Conservation (phyloP, 2,113 vertebrate genomes). For the Junco hyemalis region DNA sequence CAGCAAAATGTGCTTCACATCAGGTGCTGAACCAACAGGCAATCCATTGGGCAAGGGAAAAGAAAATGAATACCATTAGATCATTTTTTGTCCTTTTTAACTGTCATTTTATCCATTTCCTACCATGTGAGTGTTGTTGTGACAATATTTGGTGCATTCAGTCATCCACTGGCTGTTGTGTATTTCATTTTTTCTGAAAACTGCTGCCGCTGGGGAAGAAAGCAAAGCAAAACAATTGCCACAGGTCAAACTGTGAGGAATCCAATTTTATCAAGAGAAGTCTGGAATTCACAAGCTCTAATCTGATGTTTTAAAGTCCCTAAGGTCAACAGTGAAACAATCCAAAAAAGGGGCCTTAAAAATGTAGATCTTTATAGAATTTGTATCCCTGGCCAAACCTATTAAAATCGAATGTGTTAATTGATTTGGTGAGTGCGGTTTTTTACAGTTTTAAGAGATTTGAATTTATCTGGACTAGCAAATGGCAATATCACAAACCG, state of each 20-base stretch:
- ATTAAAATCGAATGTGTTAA: background rate
- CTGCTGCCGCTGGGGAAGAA: conserved; percentile 4
- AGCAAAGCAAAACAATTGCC: conserved; percentile 47
- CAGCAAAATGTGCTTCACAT: background rate
- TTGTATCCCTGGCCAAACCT: background rate
- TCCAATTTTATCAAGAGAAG: conserved; percentile 50
- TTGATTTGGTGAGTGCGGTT: background rate
- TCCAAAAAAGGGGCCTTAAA: conserved; percentile 12
- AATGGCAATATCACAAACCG: background rate
- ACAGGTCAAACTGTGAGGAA: conserved; percentile 43
- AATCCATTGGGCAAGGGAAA: background rate
- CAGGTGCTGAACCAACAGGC: background rate
- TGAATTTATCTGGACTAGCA: background rate
- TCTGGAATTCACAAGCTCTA: conserved; percentile 42
- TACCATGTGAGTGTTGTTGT: background rate
- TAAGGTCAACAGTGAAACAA: conserved; percentile 19
- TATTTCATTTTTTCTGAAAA: conserved; percentile 33
- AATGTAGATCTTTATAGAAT: conserved; percentile 18
- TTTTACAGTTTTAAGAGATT: background rate
- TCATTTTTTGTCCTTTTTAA: conserved; percentile 13
- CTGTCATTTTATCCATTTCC: background rate
- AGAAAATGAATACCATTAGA: conserved; percentile 30
- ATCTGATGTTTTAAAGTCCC: conserved; percentile 31
- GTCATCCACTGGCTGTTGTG: conserved; percentile 4
- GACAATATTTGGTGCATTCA: conserved; percentile 9